Conservation (phyloP, 1,140 invertebrate genomes). For the Sinonovacula constricta region DNA sequence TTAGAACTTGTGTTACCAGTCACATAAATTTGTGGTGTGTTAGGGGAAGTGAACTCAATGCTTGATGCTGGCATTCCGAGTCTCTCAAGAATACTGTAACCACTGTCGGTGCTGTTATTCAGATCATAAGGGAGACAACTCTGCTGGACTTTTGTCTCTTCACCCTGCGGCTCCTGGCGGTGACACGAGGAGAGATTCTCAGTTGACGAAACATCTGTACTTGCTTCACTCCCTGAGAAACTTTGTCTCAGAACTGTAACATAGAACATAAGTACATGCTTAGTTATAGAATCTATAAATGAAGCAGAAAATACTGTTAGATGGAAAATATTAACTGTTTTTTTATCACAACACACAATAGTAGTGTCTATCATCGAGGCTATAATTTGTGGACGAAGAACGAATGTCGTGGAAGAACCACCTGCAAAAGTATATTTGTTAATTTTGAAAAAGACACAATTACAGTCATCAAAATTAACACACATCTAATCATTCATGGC, state of each 20-base stretch:
- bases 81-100: conserved; percentile 79
- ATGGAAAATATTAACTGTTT: not conserved
- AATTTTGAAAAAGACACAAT: no score
- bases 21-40: conserved; percentile 76
- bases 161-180: conserved; percentile 94
- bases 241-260: conserved; percentile 71
- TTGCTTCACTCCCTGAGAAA: conserved; percentile 86
- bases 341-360: not conserved
- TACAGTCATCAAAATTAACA: no score
- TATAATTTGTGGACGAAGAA: no score
- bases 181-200: conserved; percentile 94
- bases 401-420: no score
- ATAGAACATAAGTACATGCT: not conserved
- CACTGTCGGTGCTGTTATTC: conserved; percentile 83
- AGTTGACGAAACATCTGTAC: conserved; percentile 89
- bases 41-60: conserved; percentile 60
- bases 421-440: no score
- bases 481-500: no score
- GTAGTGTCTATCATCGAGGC: not conserved
- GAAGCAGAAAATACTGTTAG: not conserved
- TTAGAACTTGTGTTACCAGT: conserved; percentile 59
- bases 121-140: conserved; percentile 59
- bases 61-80: conserved; percentile 75
- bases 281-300: not conserved
- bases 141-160: conserved; percentile 82